Percentiles rank a stretch among this genome's conserved stretches.
Conservation (phyloP, 2,888 invertebrate genomes). For the Beris morrisii region DNA sequence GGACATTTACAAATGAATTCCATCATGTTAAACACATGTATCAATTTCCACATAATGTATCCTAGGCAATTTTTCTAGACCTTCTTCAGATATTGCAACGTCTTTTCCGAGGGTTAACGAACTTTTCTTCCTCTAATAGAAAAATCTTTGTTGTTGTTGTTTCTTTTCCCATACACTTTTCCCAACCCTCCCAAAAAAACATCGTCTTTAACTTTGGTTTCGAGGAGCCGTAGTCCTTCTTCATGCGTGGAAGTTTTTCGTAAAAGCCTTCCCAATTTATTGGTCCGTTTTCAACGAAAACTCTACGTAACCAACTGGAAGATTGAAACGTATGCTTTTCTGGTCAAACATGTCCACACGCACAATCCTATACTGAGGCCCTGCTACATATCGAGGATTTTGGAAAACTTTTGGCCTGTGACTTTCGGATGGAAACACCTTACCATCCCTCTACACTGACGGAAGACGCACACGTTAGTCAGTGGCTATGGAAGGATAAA, state of each 20-base stretch:
- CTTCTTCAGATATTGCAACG: not conserved
- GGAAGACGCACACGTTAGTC: not conserved
- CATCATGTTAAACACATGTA: conserved; percentile 40
- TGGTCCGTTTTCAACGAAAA: conserved; percentile 24
- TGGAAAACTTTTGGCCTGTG: conserved; percentile 15
- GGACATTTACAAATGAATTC: conserved; percentile 38
- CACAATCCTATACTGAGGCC: not conserved
- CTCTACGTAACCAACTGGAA: conserved; percentile 36
- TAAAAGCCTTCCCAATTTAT: conserved; percentile 30
- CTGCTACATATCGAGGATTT: not conserved
- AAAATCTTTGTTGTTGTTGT: too few species aligned
- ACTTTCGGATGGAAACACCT: too few species aligned
- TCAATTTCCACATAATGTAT: conserved; percentile 38
- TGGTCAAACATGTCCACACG: not conserved
- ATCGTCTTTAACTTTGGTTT: conserved; percentile 1
- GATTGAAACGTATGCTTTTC: conserved; percentile 35
- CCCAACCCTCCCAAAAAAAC: not conserved
- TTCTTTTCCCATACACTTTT: not conserved
- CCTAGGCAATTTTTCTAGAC: conserved; percentile 17
- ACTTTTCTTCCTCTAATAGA: too few species aligned
- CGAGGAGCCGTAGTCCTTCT: not conserved
- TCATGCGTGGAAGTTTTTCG: conserved; percentile 24
- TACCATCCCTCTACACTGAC: too few species aligned
- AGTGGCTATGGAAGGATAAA: conserved; percentile 7
- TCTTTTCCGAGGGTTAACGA: too few species aligned